phyloP scores from a whole-genome alignment of 2,888 invertebrate genomes.

The Volucella zonaria region DNA sequence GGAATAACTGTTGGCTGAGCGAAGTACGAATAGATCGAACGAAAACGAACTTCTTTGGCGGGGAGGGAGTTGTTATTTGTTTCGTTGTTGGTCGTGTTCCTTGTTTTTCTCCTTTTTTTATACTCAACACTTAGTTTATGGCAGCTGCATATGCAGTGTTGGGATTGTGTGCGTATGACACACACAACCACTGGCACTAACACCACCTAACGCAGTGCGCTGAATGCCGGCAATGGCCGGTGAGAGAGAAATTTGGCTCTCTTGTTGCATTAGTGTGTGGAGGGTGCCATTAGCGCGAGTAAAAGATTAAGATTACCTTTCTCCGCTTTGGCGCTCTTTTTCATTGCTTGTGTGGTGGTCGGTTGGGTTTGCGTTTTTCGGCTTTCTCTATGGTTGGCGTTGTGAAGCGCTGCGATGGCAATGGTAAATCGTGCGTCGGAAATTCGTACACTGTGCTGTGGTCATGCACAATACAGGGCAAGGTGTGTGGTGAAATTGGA shows the following conservation, averaged over 20 bases:
- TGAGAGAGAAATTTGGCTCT: too few species aligned
- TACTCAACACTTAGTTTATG: constrained; percentile 1
- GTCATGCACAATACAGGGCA: too few species aligned
- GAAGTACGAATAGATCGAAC: constrained; percentile 22
- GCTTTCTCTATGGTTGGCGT: constrained; percentile 1
- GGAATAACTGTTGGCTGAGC: constrained; percentile 51
- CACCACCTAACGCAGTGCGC: not conserved
- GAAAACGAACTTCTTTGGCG: constrained; percentile 12
- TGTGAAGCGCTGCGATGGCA: constrained; percentile 28
- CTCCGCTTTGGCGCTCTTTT: constrained; percentile 44
- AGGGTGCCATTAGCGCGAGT: too few species aligned
- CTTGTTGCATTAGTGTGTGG: too few species aligned
- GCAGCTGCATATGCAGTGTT: constrained; percentile 45
- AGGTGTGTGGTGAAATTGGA: constrained; percentile 23
- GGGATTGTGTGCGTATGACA: not conserved
- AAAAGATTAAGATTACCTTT: not conserved
- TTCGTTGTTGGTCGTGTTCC: constrained; percentile 19
- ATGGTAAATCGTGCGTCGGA: constrained; percentile 60
- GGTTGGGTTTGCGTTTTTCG: not conserved
- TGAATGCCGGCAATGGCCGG: not conserved
- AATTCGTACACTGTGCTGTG: constrained; percentile 16
- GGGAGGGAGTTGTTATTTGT: constrained; percentile 17
- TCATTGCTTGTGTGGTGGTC: not conserved
- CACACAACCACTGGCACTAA: too few species aligned
- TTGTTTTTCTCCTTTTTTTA: constrained; percentile 2